Evolutionary conservation across 2,888 invertebrate genomes (phyloP).

Genomic region (Drosophila robusta): DNA sequence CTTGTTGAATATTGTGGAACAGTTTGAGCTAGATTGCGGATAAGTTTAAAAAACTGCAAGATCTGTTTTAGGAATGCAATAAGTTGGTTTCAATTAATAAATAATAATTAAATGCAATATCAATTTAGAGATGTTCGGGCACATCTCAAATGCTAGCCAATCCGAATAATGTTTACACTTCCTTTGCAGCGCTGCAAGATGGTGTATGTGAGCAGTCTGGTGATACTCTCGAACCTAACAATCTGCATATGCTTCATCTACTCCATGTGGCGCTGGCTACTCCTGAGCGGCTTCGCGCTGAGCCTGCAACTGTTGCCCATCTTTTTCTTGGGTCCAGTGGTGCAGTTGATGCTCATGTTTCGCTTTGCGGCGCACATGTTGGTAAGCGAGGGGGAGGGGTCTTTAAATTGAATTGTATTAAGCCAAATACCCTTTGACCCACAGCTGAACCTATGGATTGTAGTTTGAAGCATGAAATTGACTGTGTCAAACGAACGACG

Average conservation of each 20-base stretch:
- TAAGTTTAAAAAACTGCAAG: no score
- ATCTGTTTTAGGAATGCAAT: no score
- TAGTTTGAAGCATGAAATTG: conserved; percentile 53
- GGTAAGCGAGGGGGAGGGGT: conserved; percentile 26
- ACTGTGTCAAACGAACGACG: conserved; percentile 29
- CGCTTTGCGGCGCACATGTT: conserved; percentile 45
- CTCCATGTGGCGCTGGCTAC: conserved; percentile 46
- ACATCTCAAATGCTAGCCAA: no score
- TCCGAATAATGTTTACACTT: neutral
- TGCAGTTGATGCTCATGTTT: conserved; percentile 45
- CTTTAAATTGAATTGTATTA: no score
- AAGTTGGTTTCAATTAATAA: no score
- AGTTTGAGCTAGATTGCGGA: no score
- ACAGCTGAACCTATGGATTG: conserved; percentile 44
- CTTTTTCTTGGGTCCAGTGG: conserved; percentile 49
- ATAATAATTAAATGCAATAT: no score
- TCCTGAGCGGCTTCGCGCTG: conserved; percentile 17
- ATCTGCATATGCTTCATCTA: conserved; percentile 51
- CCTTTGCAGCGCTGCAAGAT: conserved; percentile 54
- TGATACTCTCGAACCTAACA: conserved; percentile 49
- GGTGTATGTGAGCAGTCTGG: conserved; percentile 50
- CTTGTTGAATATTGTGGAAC: no score
- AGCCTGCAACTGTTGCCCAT: conserved; percentile 39
- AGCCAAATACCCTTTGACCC: neutral
- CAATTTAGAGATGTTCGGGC: no score